These are phyloP conservation scores for Ploceus nigricollis DNA, from an alignment of 2,113 vertebrate genomes.

Conservation along the genomic window DNA sequence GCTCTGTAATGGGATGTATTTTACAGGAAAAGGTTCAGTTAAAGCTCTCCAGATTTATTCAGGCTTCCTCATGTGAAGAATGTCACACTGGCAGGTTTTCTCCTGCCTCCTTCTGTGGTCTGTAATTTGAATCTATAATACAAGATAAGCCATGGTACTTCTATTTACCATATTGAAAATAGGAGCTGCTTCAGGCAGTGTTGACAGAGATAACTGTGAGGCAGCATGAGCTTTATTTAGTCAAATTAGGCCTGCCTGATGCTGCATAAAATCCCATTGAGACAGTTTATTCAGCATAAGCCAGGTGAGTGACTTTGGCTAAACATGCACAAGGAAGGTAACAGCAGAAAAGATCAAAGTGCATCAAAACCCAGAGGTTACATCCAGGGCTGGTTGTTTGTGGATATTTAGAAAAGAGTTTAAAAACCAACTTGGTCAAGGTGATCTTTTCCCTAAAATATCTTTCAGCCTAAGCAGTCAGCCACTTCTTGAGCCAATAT, in stretches of 20 bases:
- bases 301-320: neutral
- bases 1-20: neutral
- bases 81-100: neutral
- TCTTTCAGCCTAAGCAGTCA: neutral
- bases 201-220: neutral
- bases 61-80: neutral
- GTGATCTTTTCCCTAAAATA: neutral
- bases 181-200: neutral
- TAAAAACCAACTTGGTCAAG: neutral
- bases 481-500: neutral
- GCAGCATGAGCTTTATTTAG: neutral
- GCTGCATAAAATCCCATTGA: neutral
- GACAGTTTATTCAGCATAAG: neutral
- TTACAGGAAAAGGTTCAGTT: neutral
- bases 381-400: neutral
- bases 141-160: neutral
- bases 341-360: neutral
- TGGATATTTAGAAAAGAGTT: neutral
- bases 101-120: neutral
- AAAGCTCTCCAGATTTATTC: neutral
- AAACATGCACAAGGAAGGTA: neutral
- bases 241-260: neutral
- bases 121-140: neutral
- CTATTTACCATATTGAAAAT: neutral
- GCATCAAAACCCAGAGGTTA: neutral